These are phyloP conservation scores for Embidobia sp. DNA, from an alignment of 2,888 invertebrate genomes.

Conservation along the genomic window DNA sequence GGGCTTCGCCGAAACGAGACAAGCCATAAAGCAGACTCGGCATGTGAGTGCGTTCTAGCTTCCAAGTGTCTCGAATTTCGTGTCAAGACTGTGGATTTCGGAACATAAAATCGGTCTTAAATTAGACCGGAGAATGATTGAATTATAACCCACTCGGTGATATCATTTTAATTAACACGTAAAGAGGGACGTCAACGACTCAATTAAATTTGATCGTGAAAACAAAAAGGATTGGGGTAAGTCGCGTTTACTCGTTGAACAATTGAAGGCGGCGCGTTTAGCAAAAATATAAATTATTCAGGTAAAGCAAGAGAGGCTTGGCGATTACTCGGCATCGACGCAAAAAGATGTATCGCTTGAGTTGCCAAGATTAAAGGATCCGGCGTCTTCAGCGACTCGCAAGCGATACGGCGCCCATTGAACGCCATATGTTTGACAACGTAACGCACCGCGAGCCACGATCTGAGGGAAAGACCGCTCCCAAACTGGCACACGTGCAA, in stretches of 20 bases:
- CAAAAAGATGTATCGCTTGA: constrained; percentile 70
- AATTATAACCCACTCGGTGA: constrained; percentile 4
- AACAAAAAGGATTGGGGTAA: neutral
- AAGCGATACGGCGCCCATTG: constrained; percentile 76
- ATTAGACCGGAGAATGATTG: constrained; percentile 15
- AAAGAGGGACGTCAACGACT: neutral
- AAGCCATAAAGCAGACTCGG: constrained; percentile 11
- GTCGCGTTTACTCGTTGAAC: neutral
- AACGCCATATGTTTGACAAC: constrained; percentile 80
- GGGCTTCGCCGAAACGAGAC: constrained; percentile 54
- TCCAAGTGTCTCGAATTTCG: constrained; percentile 26
- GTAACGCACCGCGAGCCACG: constrained; percentile 76
- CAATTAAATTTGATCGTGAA: constrained; percentile 9
- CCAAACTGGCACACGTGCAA: constrained; percentile 75
- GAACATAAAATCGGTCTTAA: neutral
- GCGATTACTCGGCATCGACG: constrained; percentile 69
- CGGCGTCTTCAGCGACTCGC: constrained; percentile 70
- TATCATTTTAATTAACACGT: constrained; percentile 15
- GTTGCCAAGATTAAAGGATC: constrained; percentile 74
- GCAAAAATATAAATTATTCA: constrained; percentile 58
- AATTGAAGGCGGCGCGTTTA: constrained; percentile 15
- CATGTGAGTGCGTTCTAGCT: constrained; percentile 14
- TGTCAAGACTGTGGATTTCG: constrained; percentile 5
- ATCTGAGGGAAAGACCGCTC: constrained; percentile 73
- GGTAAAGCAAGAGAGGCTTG: constrained; percentile 39